Evolutionary conservation across 2,113 vertebrate genomes (phyloP).

Genomic region (Paradoxurus hermaphroditus): DNA sequence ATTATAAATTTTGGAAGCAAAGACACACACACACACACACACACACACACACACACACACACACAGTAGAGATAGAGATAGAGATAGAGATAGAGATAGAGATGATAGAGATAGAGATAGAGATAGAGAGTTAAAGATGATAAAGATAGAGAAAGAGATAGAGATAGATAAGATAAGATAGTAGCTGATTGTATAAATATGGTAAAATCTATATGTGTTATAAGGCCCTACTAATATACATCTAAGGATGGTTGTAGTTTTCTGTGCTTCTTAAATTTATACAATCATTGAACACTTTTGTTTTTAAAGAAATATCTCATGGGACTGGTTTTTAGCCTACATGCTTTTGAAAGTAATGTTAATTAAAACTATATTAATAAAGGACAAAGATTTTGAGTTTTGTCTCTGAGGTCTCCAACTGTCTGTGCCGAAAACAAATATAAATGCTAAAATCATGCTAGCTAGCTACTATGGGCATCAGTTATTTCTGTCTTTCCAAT

Average conservation of each 20-base stretch:
- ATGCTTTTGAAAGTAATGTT: background rate
- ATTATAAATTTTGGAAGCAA: background rate
- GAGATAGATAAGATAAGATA: no score
- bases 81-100: no score
- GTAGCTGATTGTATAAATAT: background rate
- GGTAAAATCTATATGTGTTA: background rate
- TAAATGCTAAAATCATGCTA: background rate
- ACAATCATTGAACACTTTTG: background rate
- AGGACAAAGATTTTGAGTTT: background rate
- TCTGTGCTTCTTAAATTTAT: background rate
- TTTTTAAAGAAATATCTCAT: background rate
- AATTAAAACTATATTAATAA: background rate
- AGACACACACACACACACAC: background rate
- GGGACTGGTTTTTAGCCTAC: background rate
- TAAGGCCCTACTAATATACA: background rate
- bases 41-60: background rate
- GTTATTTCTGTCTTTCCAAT: background rate
- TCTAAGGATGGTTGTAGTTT: background rate
- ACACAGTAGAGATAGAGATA: no score
- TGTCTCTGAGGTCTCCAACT: background rate
- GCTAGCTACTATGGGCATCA: background rate
- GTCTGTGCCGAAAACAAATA: background rate
- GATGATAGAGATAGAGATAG: no score
- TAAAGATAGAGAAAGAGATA: no score
- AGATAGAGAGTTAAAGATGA: no score